Base-by-base conservation (phyloP, 2,113 vertebrate genomes). In the Aptenodytes patagonicus region DNA sequence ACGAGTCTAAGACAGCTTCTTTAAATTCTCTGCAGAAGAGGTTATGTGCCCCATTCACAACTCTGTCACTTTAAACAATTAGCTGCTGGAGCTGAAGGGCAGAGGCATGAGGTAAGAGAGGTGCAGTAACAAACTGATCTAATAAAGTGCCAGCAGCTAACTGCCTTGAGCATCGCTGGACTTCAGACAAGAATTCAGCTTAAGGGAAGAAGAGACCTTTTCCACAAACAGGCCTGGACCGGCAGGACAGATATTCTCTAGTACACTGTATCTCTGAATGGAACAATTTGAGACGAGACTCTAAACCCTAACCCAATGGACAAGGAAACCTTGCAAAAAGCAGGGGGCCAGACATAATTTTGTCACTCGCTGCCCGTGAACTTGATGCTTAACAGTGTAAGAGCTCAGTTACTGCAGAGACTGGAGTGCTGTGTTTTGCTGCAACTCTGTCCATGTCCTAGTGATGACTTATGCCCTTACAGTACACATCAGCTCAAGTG, bases 281-380 rank as follows among this genome's bases (percentile, higher is more conserved):
- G 7, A 81, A 31, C 25, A 32, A 44, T n/a, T 21, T 64, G n/a
- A 77, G 36, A 21, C 0, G 6, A 47, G 14, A 65, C 58, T 36
- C 14, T 34, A 73, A 68, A 57, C 16, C 20, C 12, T 22, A 46
- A 49, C 3, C 5, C 6, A 25, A 3, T 0, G 12, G 55, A 51
- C 40, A 52, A 38, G 26, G 11, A 57, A 82, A 70, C 13, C 24
- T 61, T 26, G 46, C 32, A 84, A 65, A 84, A 58, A 82, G 24
- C 36, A 66, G 24, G 13, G 8, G 34, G 36, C 5, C n/a, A 69
- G 72, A 34, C 25, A 13, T 44, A 31, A 38, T 62, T 80, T 81
- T 73, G 24, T 38, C 36, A n/a, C 38, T 7, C 1, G 1, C 19
- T 4, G 7, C 9, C 29, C 3, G 0, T 5, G 14, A 89, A 31